Conservation (phyloP, 2,113 vertebrate genomes). For the Platysteira castanea region DNA sequence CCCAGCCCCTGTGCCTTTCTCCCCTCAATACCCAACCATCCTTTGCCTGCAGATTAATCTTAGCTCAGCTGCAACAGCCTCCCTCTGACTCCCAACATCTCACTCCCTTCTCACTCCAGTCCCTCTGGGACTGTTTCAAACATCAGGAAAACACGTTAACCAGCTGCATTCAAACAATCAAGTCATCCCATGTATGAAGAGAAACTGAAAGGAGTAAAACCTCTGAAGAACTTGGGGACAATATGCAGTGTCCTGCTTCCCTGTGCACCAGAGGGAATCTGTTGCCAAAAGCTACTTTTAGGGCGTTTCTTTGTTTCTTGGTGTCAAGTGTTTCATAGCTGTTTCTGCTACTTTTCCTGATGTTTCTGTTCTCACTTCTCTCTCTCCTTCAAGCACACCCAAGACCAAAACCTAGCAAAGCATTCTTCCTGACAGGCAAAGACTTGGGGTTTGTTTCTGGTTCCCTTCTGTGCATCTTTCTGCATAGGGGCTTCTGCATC, state of each 20-base stretch:
- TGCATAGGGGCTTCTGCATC: background rate
- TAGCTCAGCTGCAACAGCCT: background rate
- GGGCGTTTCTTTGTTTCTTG: background rate
- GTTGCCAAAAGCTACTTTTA: background rate
- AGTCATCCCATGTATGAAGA: background rate
- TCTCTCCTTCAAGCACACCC: background rate
- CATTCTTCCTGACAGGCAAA: background rate
- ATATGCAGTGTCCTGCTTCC: background rate
- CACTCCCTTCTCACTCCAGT: background rate
- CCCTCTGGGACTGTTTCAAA: background rate
- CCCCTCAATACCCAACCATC: background rate
- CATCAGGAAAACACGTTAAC: background rate
- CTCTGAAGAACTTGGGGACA: background rate
- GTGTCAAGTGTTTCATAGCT: background rate
- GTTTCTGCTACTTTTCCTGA: background rate
- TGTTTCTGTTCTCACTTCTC: background rate
- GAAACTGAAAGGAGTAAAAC: background rate
- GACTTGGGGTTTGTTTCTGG: background rate
- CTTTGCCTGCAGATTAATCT: background rate
- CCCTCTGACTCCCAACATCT: background rate
- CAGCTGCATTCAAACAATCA: background rate
- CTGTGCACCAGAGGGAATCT: background rate
- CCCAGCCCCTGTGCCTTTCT: background rate
- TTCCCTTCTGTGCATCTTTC: background rate
- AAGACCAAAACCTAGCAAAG: background rate